These are phyloP conservation scores for Steinernema khuongi DNA, from an alignment of 1,140 invertebrate species.

Conservation along the genomic window DNA sequence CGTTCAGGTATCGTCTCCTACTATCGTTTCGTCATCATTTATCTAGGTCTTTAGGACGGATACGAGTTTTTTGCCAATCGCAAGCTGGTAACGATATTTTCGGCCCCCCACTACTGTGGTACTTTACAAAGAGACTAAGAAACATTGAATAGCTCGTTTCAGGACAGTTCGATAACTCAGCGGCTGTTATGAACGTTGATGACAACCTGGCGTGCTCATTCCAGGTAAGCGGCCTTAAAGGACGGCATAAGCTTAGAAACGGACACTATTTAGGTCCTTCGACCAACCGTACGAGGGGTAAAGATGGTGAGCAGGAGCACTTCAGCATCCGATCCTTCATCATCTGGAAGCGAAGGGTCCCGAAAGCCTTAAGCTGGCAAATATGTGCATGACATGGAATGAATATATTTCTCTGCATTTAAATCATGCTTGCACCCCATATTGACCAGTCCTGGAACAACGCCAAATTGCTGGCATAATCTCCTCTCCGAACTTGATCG, in stretches of 20 bases:
- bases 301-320: not conserved
- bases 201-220: slow-evolving; percentile 30
- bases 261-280: not conserved
- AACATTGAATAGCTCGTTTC: not conserved
- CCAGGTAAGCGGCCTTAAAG: not conserved
- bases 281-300: not conserved
- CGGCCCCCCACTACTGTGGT: slow-evolving; percentile 71
- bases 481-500: too few relatives aligned
- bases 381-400: too few relatives aligned
- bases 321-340: too few relatives aligned
- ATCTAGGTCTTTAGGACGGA: slow-evolving; percentile 82
- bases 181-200: slow-evolving; percentile 37
- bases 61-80: slow-evolving; percentile 97
- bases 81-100: slow-evolving; percentile 71
- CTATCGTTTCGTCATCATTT: not conserved
- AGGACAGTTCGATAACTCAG: slow-evolving; percentile 33
- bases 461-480: too few relatives aligned
- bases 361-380: too few relatives aligned
- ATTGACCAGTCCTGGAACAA: too few relatives aligned
- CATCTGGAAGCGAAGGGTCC: too few relatives aligned
- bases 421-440: too few relatives aligned
- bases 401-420: too few relatives aligned
- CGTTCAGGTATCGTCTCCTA: slow-evolving; percentile 14
- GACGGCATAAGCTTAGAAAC: not conserved
- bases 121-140: not conserved